Conservation (phyloP, 2,888 invertebrate genomes). For the Helicoverpa assulta region DNA sequence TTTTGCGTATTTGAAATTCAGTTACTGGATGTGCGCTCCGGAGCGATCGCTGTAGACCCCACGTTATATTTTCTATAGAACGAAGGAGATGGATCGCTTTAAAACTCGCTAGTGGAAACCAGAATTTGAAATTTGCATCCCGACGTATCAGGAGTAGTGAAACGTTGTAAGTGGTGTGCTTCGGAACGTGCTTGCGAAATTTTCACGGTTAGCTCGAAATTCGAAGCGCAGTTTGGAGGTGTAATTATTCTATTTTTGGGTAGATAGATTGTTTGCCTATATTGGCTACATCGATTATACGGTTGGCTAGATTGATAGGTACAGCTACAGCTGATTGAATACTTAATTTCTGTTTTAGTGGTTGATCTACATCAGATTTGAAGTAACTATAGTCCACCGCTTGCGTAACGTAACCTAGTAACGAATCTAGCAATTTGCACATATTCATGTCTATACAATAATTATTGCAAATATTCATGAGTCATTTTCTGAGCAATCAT, state of each 20-base stretch:
- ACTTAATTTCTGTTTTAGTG: slow-evolving; percentile 10
- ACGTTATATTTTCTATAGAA: slow-evolving; percentile 72
- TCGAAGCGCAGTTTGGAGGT: slow-evolving; percentile 28
- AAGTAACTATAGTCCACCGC: background rate
- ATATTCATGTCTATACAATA: background rate
- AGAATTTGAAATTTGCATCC: slow-evolving; percentile 77
- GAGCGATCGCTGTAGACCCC: slow-evolving; percentile 75
- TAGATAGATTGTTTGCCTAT: slow-evolving; percentile 17
- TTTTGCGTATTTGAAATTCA: slow-evolving; percentile 87
- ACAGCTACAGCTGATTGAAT: background rate
- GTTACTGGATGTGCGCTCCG: slow-evolving; percentile 79
- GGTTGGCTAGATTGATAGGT: slow-evolving; percentile 1
- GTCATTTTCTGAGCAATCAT: background rate
- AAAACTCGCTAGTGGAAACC: slow-evolving; percentile 73
- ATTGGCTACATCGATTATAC: slow-evolving; percentile 22
- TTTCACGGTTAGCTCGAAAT: slow-evolving; percentile 43
- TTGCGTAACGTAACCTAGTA: background rate
- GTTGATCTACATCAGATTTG: background rate
- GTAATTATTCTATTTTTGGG: slow-evolving; percentile 50
- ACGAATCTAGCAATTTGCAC: background rate
- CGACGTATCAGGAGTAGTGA: slow-evolving; percentile 70
- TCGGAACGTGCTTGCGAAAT: slow-evolving; percentile 46
- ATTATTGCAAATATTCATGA: background rate
- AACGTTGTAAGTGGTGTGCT: slow-evolving; percentile 59
- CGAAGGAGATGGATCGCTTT: slow-evolving; percentile 78